Evolutionary conservation across 2,113 vertebrate species (phyloP), one percentile per base, ranked within the genome.

Genomic region (Mungos mungo): DNA sequence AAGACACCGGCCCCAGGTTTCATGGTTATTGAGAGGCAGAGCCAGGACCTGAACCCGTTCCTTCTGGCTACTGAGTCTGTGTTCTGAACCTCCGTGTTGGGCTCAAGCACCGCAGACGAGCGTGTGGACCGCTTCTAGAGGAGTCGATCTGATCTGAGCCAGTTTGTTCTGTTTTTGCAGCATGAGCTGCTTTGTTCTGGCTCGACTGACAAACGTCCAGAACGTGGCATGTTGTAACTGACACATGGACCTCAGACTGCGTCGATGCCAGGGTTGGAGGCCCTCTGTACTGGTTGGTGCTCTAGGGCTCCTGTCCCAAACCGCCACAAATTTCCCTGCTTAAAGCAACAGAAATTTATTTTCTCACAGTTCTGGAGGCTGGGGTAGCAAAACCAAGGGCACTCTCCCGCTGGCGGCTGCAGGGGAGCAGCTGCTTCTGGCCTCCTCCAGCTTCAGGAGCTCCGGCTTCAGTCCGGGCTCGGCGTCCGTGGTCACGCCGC

Each of bases 201-300:
- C 57, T n/a, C 14, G 0, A 23, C 21, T 60, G 57, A 21, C 57
- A 60, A 60, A 60, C 21, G 21, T 60, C 21, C 7, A 7, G 57
- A 33, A 33, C 57, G 38, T 12, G 27, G 29, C 35, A 35, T 33
- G 2, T n/a, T 45, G 77, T 18, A 47, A 0, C 0, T 0, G 7
- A 72, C 65, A 33, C 10, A 6, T 5, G 21, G 54, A 33, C 19
- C 74, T 77, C 45, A 57, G 80, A 77, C 38, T 33, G n/a, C 1
- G 0, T 14, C 11, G 23, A 41, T 14, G 47, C 54, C 69, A 33
- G 50, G 41, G 14, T 25, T 25, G 38, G 82, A 52, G 74, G 41
- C 38, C 52, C 65, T 18, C 27, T 7, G 3, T 15, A 10, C 57
- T 38, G 1, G 15, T 47, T 82, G 50, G 50, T 50, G 50, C 87